These are phyloP conservation scores for Melanostoma mellinum DNA, from an alignment of 2,888 invertebrate species.

Conservation along the genomic window DNA sequence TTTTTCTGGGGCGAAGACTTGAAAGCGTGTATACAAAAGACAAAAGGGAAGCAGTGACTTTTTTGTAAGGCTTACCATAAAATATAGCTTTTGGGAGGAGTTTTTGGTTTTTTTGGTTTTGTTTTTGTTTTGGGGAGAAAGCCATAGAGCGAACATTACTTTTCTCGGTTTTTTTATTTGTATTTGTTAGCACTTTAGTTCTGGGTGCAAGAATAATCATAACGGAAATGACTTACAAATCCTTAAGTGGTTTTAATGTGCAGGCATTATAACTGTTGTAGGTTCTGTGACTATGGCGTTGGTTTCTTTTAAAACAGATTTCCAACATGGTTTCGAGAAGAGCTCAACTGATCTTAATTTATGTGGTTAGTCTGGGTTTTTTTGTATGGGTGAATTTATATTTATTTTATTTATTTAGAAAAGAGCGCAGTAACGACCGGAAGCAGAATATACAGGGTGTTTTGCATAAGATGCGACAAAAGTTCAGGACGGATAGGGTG, in stretches of 20 bases:
- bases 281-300: too few relatives aligned
- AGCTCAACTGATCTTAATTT: too few relatives aligned
- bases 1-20: conserved; percentile 4
- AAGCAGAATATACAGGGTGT: too few relatives aligned
- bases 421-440: too few relatives aligned
- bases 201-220: conserved; percentile 12
- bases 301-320: too few relatives aligned
- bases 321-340: too few relatives aligned
- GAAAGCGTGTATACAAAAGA: conserved; percentile 11
- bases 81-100: conserved; percentile 12
- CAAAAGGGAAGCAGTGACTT: conserved; percentile 5
- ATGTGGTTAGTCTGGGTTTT: too few relatives aligned
- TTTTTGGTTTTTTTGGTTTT: neutral
- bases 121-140: conserved; percentile 13
- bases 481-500: too few relatives aligned
- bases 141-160: neutral
- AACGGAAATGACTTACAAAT: conserved; percentile 21
- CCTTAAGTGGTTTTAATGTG: conserved; percentile 3
- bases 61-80: conserved; percentile 14
- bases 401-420: too few relatives aligned
- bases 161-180: neutral
- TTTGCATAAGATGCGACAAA: too few relatives aligned
- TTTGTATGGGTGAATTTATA: too few relatives aligned
- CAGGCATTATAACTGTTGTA: neutral
- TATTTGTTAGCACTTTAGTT: conserved; percentile 5